Base-by-base conservation (phyloP, 2,113 vertebrate genomes). In the Alligator mississippiensis region DNA sequence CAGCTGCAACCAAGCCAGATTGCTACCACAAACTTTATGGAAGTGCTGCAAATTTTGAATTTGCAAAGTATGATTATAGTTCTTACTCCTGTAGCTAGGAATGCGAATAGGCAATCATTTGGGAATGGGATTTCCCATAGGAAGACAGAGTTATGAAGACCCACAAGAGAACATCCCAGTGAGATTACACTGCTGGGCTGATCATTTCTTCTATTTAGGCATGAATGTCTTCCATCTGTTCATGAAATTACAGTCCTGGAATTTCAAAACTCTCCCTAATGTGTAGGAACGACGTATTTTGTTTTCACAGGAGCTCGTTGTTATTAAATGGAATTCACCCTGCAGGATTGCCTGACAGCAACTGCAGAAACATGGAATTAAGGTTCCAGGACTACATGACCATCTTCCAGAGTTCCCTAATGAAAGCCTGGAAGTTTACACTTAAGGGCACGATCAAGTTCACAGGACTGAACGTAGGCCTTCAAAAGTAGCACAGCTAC, bases 31-130 rank as follows among this genome's bases (percentile, higher is more conserved):
- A 94, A 89, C 22, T 38, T 19, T 9, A 78, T 21, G n/a, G 55
- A 83, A 91, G 38, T 79, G 68, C 63, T 54, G 38, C 38, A 22
- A 19, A 28, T 22, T n/a, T 66, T 87, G 27, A 59, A 80, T 94
- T 18, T 7, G 22, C 66, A 61, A 87, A 85, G 76, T 77, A 19
- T 79, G 79, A 11, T 88, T 87, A n/a, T 9, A 25, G 6, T 85
- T 82, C 47, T 16, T 19, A 87, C 87, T 80, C 3, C 47, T 54
- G 38, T 28, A 85, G n/a, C 4, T 77, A 55, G 28, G 61, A 93
- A 86, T 87, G 25, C 63, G 75, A 92, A 83, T 93, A 82, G 94
- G 57, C 22, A 74, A 15, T 87, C 15, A 64, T 61, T 90, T 90
- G 75, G 4, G 58, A 47, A 5, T 28, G 30, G 58, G 84, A 85